Conservation (phyloP, 2,113 vertebrate genomes). For the Misgurnus mizolepis region DNA sequence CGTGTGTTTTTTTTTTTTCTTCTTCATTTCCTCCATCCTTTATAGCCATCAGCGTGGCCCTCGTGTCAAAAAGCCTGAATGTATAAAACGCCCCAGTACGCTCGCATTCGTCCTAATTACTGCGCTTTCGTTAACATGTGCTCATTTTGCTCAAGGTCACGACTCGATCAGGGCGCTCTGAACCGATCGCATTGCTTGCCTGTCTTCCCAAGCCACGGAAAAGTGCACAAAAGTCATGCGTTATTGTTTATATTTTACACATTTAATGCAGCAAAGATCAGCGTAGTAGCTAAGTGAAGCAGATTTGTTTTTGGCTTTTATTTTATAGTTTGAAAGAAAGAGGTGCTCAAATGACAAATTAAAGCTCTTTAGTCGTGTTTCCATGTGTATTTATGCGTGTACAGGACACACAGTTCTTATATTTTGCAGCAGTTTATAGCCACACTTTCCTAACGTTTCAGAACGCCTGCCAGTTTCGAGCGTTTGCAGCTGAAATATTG, state of each 20-base stretch:
- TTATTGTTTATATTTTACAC: slow-evolving; percentile 14
- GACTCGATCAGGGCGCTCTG: slow-evolving; percentile 8
- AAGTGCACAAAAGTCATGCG: neutral
- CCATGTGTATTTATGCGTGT: slow-evolving; percentile 19
- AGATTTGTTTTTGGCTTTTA: slow-evolving; percentile 27
- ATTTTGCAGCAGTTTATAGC: slow-evolving; percentile 30
- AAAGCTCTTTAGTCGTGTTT: neutral
- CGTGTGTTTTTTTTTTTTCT: neutral
- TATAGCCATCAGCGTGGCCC: neutral
- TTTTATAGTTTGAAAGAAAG: slow-evolving; percentile 29
- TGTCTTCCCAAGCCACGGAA: slow-evolving; percentile 7
- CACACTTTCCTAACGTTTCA: slow-evolving; percentile 45
- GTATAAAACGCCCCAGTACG: slow-evolving; percentile 25
- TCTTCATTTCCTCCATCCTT: neutral
- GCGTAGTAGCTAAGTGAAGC: neutral
- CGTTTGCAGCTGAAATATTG: slow-evolving; percentile 54
- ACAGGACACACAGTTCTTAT: neutral
- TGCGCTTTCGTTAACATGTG: slow-evolving; percentile 38
- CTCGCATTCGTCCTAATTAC: slow-evolving; percentile 24
- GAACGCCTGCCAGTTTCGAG: slow-evolving; percentile 56
- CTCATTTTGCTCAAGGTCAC: slow-evolving; percentile 42
- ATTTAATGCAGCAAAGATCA: slow-evolving; percentile 13
- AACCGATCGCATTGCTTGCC: slow-evolving; percentile 3
- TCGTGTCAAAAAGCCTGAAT: slow-evolving; percentile 38
- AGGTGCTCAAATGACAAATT: slow-evolving; percentile 21